Evolutionary conservation across 2,797 vertebrate genomes (phyloP), one percentile per base, ranked within the genome.

Genomic region (Neoniphon sammara): DNA sequence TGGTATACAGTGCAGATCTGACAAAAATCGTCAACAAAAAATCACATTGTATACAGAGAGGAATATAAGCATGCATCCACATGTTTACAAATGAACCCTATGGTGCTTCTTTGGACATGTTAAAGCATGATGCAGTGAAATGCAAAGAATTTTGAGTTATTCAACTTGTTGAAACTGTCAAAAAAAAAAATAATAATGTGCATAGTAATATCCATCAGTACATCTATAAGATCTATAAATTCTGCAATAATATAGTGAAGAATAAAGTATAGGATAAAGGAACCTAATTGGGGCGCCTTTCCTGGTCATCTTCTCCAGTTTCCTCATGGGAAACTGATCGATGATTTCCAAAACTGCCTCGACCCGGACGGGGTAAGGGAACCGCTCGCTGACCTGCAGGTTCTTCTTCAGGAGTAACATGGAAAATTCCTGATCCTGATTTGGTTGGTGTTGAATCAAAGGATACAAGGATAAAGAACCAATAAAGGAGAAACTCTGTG

Each of bases 381-480:
- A 95, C 12, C 82, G 88, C 62, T 94, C 93, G 4, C 92, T 92
- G 74, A 93, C 86, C 39, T 57, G 88, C 30, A 95, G 87, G 86
- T 94, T 94, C 83, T 95, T 95, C 88, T 93, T 95, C 46, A 95
- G 66, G 39, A 95, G 86, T 80, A 95, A 73, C 94, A 95, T 95
- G 72, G 81, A 91, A 78, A 95, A 95, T 3, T 42, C 78, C 77
- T 91, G 87, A 1, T 94, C 91, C 90, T 94, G 75, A 74, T 85
- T 81, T 7, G 3, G 49, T 64, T n/a, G 36, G 10, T 47, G 36
- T 42, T 66, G 4, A 23, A 46, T n/a, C 5, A 39, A 8, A 61
- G 66, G 12, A 8, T 27, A 55, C 6, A 73, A 1, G 20, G 21
- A 0, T 23, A 59, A 15, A 50, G 17, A 18, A 77, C 20, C 18